Conservation (phyloP, 1,140 invertebrate species). For the Colletes latitarsis region DNA sequence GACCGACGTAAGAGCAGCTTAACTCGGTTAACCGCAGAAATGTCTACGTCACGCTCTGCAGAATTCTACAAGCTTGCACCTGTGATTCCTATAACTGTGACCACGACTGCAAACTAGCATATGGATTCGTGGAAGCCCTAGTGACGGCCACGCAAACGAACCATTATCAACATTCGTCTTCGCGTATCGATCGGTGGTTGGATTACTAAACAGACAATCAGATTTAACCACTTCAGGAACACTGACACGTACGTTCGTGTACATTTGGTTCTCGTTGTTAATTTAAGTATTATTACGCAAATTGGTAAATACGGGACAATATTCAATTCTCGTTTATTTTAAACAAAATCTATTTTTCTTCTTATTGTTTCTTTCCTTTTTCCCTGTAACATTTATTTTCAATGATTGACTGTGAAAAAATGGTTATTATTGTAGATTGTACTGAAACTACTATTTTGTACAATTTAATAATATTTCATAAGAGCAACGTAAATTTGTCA, state of each 20-base stretch:
- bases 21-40: conserved; percentile 64
- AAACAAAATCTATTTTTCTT: too few relatives aligned
- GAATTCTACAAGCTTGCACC: conserved; percentile 59
- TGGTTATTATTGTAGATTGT: too few relatives aligned
- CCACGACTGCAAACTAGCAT: conserved; percentile 51
- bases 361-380: too few relatives aligned
- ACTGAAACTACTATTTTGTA: too few relatives aligned
- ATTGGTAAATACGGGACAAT: too few relatives aligned
- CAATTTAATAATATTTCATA: too few relatives aligned
- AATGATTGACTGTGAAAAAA: too few relatives aligned
- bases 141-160: conserved; percentile 55
- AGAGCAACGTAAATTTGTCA: not conserved
- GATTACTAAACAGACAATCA: conserved; percentile 12
- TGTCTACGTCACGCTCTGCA: conserved; percentile 58
- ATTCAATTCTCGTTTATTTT: too few relatives aligned
- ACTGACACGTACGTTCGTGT: not conserved
- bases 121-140: conserved; percentile 53
- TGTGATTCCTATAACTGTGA: conserved; percentile 52
- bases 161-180: conserved; percentile 33
- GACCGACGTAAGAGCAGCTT: conserved; percentile 40
- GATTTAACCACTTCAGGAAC: conserved; percentile 1
- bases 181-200: conserved; percentile 5
- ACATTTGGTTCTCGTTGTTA: too few relatives aligned
- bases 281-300: too few relatives aligned
- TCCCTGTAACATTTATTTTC: too few relatives aligned